phyloP scores from a whole-genome alignment of 2,113 vertebrate species.

The Camarhynchus parvulus region DNA sequence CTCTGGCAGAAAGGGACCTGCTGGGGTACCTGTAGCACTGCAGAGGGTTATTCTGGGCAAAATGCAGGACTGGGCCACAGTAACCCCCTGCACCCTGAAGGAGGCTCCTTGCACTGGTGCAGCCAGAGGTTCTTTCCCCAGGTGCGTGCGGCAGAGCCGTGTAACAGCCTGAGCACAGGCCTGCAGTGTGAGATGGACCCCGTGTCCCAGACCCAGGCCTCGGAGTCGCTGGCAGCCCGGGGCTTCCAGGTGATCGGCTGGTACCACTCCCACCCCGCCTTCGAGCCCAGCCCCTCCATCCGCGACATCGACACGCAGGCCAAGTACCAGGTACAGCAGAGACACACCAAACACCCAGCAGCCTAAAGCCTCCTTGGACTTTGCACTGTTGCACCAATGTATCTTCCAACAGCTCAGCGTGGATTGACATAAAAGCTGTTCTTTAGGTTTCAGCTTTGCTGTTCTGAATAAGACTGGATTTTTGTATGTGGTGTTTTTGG shows the following conservation, averaged over 20 bases:
- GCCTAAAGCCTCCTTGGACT: neutral
- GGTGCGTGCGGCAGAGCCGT: constrained; percentile 92
- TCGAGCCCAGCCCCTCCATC: constrained; percentile 93
- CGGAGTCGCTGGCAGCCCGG: constrained; percentile 84
- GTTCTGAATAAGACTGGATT: neutral
- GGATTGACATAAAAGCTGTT: fast-evolving
- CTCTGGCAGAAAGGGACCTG: too few species aligned
- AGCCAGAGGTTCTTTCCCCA: constrained; percentile 48
- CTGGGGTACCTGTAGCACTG: neutral
- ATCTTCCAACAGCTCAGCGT: fast-evolving
- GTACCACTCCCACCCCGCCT: constrained; percentile 98
- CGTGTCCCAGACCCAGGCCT: constrained; percentile 93
- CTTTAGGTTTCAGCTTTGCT: neutral
- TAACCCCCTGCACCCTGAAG: neutral
- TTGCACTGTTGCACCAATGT: neutral
- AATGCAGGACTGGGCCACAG: neutral
- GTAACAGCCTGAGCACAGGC: constrained; percentile 94
- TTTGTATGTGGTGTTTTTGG: neutral
- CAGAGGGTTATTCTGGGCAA: neutral
- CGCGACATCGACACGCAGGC: constrained; percentile 96
- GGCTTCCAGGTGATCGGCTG: constrained; percentile 91
- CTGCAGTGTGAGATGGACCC: constrained; percentile 99
- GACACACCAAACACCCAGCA: fast-evolving
- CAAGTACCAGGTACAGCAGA: constrained; percentile 89
- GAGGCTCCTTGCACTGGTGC: neutral